Evolutionary conservation across 2,888 invertebrate species (phyloP).

Genomic region (Amiota mariae): DNA sequence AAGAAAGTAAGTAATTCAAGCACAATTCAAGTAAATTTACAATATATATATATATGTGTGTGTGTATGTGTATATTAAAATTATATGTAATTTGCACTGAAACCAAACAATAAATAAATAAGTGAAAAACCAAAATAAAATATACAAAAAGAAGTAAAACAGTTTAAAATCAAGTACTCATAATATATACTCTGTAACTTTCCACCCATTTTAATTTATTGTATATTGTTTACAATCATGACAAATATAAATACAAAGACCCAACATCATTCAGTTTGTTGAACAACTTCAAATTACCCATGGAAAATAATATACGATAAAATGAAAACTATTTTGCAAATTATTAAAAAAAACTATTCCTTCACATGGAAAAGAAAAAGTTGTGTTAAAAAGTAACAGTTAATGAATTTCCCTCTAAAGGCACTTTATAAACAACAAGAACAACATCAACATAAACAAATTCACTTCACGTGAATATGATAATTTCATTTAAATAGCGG

Average conservation of each 20-base stretch:
- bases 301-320: too few species aligned
- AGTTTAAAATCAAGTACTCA: neutral
- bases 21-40: too few species aligned
- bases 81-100: neutral
- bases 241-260: neutral
- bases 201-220: neutral
- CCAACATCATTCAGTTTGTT: too few species aligned
- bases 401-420: neutral
- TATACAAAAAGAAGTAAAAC: neutral
- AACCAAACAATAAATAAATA: neutral
- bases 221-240: neutral
- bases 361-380: too few species aligned
- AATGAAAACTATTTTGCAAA: too few species aligned
- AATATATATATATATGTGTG: neutral
- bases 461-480: neutral
- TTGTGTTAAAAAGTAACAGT: neutral
- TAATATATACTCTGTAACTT: neutral
- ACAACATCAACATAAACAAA: neutral
- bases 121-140: neutral
- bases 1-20: neutral
- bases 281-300: too few species aligned
- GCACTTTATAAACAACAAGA: neutral
- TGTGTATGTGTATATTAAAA: neutral
- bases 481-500: neutral
- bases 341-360: too few species aligned